Evolutionary conservation across 2,113 vertebrate species (phyloP).

Genomic region (Pterocles gutturalis): DNA sequence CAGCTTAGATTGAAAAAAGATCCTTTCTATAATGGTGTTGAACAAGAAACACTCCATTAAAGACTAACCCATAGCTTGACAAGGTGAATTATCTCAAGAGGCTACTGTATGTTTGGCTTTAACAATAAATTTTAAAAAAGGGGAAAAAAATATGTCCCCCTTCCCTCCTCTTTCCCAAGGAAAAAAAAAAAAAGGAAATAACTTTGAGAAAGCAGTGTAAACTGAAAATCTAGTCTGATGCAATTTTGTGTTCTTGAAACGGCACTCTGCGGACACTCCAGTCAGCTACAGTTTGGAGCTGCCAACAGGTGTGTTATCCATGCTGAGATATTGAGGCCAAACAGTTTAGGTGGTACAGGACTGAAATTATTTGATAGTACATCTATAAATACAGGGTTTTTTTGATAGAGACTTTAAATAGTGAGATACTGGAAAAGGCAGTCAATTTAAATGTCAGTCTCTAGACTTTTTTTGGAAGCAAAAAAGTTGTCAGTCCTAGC

Average conservation of each 20-base stretch:
- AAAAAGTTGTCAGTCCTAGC: neutral
- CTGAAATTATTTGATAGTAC: neutral
- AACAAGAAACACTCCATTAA: neutral
- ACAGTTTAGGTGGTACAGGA: neutral
- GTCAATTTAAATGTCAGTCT: slow-evolving; percentile 14
- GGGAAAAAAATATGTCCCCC: neutral
- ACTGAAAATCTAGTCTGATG: neutral
- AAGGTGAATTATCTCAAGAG: neutral
- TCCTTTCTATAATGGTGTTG: neutral
- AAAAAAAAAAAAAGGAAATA: neutral
- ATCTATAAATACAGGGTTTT: neutral
- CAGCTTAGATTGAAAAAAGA: neutral
- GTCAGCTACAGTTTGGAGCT: neutral
- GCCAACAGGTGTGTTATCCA: neutral
- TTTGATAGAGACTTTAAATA: neutral
- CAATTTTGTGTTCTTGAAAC: neutral
- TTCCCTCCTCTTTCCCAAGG: neutral
- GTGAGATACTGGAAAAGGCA: neutral
- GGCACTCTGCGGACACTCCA: neutral
- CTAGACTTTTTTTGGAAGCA: neutral
- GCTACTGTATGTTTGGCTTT: neutral
- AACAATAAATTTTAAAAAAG: neutral
- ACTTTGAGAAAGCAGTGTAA: neutral
- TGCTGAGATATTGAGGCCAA: neutral
- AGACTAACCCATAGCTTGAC: neutral